Percentiles rank a stretch among this genome's conserved stretches.
These are phyloP conservation scores for Bos taurus DNA, from an alignment of 2,113 vertebrate genomes.

Conservation along the genomic window DNA sequence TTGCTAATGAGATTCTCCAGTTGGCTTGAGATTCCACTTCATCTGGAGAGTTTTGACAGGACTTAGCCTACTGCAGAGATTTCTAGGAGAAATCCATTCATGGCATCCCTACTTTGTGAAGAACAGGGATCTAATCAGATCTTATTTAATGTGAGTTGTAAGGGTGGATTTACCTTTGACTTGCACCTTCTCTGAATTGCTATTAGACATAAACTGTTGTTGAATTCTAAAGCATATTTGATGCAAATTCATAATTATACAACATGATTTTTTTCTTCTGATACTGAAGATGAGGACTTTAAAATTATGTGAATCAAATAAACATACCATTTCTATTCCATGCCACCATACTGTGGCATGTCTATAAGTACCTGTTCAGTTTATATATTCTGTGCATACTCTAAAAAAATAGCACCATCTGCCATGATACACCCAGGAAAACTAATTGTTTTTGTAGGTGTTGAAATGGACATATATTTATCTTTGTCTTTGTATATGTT, in stretches of 20 bases:
- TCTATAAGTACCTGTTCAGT: neutral
- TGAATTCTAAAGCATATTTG: neutral
- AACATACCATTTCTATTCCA: neutral
- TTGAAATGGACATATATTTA: conserved; percentile 48
- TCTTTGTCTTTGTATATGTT: conserved; percentile 35
- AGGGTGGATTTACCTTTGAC: neutral
- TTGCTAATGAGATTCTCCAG: neutral
- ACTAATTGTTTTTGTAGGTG: conserved; percentile 48
- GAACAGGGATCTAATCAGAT: neutral
- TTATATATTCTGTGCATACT: neutral
- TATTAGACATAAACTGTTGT: neutral
- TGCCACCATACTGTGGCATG: neutral
- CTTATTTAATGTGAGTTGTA: neutral
- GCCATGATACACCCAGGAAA: neutral
- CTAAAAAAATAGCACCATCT: neutral
- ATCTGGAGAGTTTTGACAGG: neutral
- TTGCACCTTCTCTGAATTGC: neutral
- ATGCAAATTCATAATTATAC: neutral
- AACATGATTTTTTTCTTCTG: neutral
- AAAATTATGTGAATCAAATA: conserved; percentile 5
- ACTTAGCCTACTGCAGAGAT: neutral
- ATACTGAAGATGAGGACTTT: neutral
- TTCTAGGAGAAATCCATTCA: neutral
- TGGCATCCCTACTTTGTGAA: neutral
- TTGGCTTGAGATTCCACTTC: neutral